These are phyloP conservation scores for Magallana ariakensis DNA, from an alignment of 1,140 invertebrate species.

Conservation along the genomic window DNA sequence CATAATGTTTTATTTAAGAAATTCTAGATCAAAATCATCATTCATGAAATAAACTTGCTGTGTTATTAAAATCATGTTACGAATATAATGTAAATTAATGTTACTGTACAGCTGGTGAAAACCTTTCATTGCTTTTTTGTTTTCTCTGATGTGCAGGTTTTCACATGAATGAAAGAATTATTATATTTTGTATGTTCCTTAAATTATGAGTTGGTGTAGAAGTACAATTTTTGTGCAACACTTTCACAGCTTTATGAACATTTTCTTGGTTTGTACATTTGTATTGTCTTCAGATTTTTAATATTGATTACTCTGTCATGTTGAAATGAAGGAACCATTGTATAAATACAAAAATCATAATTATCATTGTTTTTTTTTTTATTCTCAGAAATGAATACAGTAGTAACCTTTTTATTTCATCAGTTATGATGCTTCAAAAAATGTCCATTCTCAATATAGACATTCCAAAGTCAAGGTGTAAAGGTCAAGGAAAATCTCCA, in stretches of 20 bases:
- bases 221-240: conserved; percentile 37
- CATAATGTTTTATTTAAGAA: conserved; percentile 30
- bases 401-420: too few relatives aligned
- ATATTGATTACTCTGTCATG: conserved; percentile 38
- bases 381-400: too few relatives aligned
- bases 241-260: conserved; percentile 21
- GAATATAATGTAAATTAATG: conserved; percentile 21
- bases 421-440: too few relatives aligned
- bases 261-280: conserved; percentile 44
- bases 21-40: conserved; percentile 38
- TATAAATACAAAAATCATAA: conserved; percentile 36
- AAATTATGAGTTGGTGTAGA: conserved; percentile 42
- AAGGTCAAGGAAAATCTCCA: too few relatives aligned
- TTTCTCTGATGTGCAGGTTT: conserved; percentile 40
- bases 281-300: conserved; percentile 41
- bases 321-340: conserved; percentile 38
- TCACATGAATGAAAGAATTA: conserved; percentile 33
- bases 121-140: conserved; percentile 31
- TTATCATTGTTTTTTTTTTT: not conserved
- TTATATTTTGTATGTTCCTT: conserved; percentile 38
- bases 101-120: conserved; percentile 41
- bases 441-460: too few relatives aligned
- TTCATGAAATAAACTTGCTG: conserved; percentile 27
- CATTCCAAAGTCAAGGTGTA: too few relatives aligned
- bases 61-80: conserved; percentile 7